Evolutionary conservation across 2,113 vertebrate genomes (phyloP), one percentile per base, ranked within the genome.

Genomic region (Leptobrachium leishanense): DNA sequence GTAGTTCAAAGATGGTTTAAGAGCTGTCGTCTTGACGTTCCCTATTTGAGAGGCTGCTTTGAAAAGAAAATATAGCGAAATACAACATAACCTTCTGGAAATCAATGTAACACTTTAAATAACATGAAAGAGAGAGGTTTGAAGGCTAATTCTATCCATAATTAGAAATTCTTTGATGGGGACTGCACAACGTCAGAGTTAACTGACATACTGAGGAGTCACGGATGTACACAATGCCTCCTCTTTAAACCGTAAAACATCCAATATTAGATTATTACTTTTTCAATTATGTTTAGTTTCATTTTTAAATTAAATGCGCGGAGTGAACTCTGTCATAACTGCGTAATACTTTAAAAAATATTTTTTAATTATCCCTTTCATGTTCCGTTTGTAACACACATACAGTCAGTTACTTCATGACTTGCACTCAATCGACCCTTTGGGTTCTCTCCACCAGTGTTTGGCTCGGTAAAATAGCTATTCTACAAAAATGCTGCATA

Each of bases 291-390:
- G 41, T 20, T 20, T 69, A 12, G 39, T 69, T 69, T 59, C 59
- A 69, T 68, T 57, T 77, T 62, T 69, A 77, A 62, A 77, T 77
- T 59, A 68, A 41, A 69, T 69, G 75, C 65, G 57, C 53, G 43
- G 53, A 39, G 53, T 44, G 9, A n/a, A 43, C 54, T 43, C 53
- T 0, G 40, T 44, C 41, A 50, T 69, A 64, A 68, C 59, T 44
- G 55, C 9, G 54, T 64, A 59, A 39, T 39, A 68, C 50, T 69
- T 67, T 68, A 59, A 69, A 43, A 8, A 9, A 12, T 69, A 50
- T 77, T 77, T 69, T 57, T 59, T 59, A 77, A 77, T 68, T 69
- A 68, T 77, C 13, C 43, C 75, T 59, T 59, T 59, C 39, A 11
- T 62, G 75, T 69, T 66, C 41, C 40, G 42, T 68, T 76, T 68